A percentile compares a stretch with the other conserved stretches of the same genome.
Evolutionary conservation across 2,113 vertebrate species (phyloP).

Genomic region (Spizaetus ornatus): DNA sequence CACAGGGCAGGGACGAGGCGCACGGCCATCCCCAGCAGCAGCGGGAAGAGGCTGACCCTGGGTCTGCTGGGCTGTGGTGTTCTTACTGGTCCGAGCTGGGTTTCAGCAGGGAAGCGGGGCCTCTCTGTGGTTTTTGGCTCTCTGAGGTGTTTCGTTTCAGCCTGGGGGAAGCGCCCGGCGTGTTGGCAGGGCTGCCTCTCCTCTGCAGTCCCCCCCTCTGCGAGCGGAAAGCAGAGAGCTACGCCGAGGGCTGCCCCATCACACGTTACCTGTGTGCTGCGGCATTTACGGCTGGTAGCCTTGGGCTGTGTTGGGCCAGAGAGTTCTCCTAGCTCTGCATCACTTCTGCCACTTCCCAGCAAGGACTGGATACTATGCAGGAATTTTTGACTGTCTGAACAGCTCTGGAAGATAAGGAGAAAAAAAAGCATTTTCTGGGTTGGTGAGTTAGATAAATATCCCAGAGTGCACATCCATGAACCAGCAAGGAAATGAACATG

Average conservation of each 20-base stretch:
- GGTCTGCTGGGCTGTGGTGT: background rate
- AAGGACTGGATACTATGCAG: fast-evolving
- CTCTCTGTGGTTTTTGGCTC: background rate
- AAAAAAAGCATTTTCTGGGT: background rate
- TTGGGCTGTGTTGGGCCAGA: background rate
- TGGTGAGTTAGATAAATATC: background rate
- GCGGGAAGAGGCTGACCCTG: no score
- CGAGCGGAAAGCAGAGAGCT: background rate
- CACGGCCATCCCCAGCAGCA: fast-evolving
- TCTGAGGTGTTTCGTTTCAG: background rate
- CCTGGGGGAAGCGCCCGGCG: background rate
- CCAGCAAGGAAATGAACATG: background rate
- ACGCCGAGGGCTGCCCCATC: background rate
- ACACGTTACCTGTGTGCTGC: fast-evolving
- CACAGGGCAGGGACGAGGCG: background rate
- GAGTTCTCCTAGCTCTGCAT: background rate
- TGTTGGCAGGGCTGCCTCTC: background rate
- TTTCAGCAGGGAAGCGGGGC: background rate
- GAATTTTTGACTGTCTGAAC: background rate
- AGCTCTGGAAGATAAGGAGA: background rate
- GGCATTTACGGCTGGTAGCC: background rate
- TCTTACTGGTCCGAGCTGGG: background rate
- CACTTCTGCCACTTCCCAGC: background rate
- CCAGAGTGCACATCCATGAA: background rate
- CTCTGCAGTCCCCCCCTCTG: background rate